A percentile compares a stretch with the other conserved stretches of the same genome.
These are phyloP conservation scores for Probaryconus sp. DNA, from an alignment of 1,140 invertebrate species.

Conservation along the genomic window DNA sequence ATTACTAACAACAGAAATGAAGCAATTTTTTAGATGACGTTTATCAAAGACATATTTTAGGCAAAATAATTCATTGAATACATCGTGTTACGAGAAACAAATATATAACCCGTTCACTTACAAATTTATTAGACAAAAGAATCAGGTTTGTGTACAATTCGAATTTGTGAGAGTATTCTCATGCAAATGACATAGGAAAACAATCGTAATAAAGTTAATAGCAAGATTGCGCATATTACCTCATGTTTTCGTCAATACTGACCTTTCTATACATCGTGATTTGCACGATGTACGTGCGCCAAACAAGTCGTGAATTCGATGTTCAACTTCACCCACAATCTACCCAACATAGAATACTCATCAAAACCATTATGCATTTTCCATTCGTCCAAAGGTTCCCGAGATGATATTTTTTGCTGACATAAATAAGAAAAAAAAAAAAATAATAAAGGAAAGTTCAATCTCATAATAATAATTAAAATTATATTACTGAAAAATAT, in stretches of 20 bases:
- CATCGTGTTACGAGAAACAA: no score
- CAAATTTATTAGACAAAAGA: constrained; percentile 15
- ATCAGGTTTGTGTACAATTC: constrained; percentile 22
- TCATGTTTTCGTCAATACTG: constrained; percentile 47
- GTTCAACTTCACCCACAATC: constrained; percentile 36
- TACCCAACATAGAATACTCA: constrained; percentile 24
- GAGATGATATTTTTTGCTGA: constrained; percentile 21
- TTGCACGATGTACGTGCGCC: constrained; percentile 46
- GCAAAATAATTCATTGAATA: no score
- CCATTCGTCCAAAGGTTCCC: constrained; percentile 16
- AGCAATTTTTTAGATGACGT: no score
- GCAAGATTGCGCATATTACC: constrained; percentile 28
- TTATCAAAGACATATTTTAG: no score
- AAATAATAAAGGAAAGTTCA: no score
- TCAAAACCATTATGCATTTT: constrained; percentile 42
- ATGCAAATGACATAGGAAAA: constrained; percentile 41
- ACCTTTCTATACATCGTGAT: constrained; percentile 53
- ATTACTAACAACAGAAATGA: no score
- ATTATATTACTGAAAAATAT: no score
- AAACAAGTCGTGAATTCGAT: constrained; percentile 48
- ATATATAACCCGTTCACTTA: constrained; percentile 30
- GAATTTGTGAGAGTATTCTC: constrained; percentile 42
- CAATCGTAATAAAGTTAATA: constrained; percentile 46
- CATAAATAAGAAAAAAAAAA: no score
- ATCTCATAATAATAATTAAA: no score